Percentiles rank a stretch among this genome's conserved stretches.
Conservation (phyloP, 2,888 invertebrate species). For the Plemyria rubiginata region DNA sequence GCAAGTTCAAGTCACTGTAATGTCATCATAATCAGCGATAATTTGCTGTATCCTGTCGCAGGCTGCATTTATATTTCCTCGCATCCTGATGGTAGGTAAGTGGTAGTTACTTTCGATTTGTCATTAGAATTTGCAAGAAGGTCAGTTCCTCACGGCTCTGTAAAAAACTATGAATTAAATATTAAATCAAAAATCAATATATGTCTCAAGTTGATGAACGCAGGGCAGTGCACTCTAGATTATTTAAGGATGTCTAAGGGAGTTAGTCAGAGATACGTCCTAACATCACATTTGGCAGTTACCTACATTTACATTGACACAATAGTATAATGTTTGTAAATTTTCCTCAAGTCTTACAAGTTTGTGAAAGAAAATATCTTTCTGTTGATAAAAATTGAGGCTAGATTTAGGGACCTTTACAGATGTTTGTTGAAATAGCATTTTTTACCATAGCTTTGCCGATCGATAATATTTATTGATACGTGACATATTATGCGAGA, state of each 20-base stretch:
- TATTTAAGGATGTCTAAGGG: no score
- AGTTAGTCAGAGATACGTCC: no score
- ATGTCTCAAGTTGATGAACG: no score
- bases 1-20: slow-evolving; percentile 32
- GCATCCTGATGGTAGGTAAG: slow-evolving; percentile 23
- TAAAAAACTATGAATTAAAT: background rate
- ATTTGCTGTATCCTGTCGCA: slow-evolving; percentile 50
- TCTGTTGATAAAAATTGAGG: slow-evolving; percentile 8
- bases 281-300: no score
- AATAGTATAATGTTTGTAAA: no score
- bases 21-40: slow-evolving; percentile 39
- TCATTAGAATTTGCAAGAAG: slow-evolving; percentile 20
- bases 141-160: background rate
- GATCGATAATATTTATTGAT: slow-evolving; percentile 28
- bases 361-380: no score
- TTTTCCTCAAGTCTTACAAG: no score
- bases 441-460: slow-evolving; percentile 16
- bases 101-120: slow-evolving; percentile 30
- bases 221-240: no score
- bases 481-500: slow-evolving; percentile 34
- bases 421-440: slow-evolving; percentile 9
- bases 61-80: slow-evolving; percentile 38
- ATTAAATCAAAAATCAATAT: no score
- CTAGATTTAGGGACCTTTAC: slow-evolving; percentile 16
- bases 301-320: no score